Evolutionary conservation across 2,113 vertebrate genomes (phyloP), one percentile per base, ranked within the genome.

Genomic region (Chroicocephalus ridibundus): DNA sequence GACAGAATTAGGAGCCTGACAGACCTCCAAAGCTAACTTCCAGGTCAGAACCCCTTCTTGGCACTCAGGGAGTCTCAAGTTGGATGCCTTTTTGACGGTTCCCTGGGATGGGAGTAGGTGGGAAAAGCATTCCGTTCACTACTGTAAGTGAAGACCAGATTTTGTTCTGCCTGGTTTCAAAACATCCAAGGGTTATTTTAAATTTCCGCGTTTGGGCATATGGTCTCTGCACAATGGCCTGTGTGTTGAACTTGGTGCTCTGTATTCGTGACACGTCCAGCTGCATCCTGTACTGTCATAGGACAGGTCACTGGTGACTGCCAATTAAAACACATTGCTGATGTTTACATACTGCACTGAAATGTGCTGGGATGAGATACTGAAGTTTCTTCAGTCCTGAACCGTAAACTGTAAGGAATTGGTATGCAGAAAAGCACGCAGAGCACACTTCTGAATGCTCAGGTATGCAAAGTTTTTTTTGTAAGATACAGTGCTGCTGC

Each of bases 251-350:
- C 70, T 70, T 15, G 12, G 22, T 79, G 60, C 61, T 96, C 71
- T 81, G 38, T 26, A 91, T 90, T 90, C 10, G 0, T 34, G 64
- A 46, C 86, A 80, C 10, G 2, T 83, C 78, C 90, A 93, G 84
- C 94, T 96, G 85, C 86, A 95, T 90, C 91, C 95, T 95, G 84
- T 68, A 26, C 85, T 93, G 86, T 94, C 82, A 83, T 32, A 86
- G 77, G 49, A 52, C 70, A 87, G 78, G 88, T 85, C 86, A 86
- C 81, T 65, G 61, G 38, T 58, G 60, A 13, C 58, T 95, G 88
- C 90, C 86, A 97, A 75, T 82, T 96, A 89, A 96, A 97, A 82
- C 60, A 89, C 69, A n/a, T 58, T 0, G 0, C 69, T 82, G 55
- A 32, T 62, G 47, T 88, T 92, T 81, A n/a, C 36, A 42, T 44